Evolutionary conservation across 2,113 vertebrate genomes (phyloP), one percentile per base, ranked within the genome.

Genomic region (Ailurus styani): DNA sequence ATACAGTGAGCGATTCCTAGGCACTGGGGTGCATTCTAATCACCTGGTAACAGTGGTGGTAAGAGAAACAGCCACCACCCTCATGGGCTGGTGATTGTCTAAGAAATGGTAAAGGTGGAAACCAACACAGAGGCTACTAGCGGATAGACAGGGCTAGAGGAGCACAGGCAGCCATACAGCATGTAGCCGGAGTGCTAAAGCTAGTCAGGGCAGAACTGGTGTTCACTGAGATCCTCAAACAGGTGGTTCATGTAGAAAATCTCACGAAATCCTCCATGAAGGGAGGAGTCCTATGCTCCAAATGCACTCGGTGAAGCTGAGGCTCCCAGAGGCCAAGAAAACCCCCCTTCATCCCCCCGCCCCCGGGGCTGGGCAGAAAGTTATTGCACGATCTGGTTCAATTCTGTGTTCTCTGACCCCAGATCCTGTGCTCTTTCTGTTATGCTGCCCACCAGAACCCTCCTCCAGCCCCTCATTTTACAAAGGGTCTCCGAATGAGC

Each of bases 301-400:
- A 42, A 60, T 0, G 12, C 40, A 37, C n/a, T 18, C 6, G 9
- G 34, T 0, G 0, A 23, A 13, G n/a, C 6, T 3, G 60, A n/a
- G 55, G n/a, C 18, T 62, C 23, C 4, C 0, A 15, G 72, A 66
- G 66, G 5, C 17, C 12, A 54, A 13, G n/a, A 8, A 34, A 11
- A 54, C 15, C 0, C 0, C 27, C 4, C 18, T n/a, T n/a, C 34
- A 3, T 15, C 64, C 15, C 17, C 34, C 8, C 64, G 7, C 17
- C 34, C 8, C 3, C 4, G 3, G 11, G 27, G 3, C 52, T 15
- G 2, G 34, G 3, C 1, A 6, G 54, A 60, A 17, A 31, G 45
- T 37, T 1, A 52, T 0, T 3, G 47, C 0, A 14, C 21, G 25
- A 10, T 12, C 2, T 25, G 4, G 2, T 3, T 79, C 12, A 25